phyloP scores from a whole-genome alignment of 2,888 invertebrate genomes.

The Nymphalis urticae region DNA sequence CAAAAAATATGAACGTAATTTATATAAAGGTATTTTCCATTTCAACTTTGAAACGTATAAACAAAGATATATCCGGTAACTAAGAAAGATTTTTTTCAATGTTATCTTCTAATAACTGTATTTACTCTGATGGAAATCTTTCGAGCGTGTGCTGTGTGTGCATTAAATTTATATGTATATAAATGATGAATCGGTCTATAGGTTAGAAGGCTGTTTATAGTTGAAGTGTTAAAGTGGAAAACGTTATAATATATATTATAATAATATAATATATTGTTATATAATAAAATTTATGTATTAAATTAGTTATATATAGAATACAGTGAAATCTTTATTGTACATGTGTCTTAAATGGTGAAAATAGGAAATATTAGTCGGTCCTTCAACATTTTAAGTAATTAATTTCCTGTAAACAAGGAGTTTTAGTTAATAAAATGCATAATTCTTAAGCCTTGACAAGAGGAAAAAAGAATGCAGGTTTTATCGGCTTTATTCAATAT shows the following conservation, averaged over 20 bases:
- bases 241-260: no score
- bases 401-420: slow-evolving; percentile 3
- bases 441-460: slow-evolving; percentile 12
- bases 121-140: neutral
- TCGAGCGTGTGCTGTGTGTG: neutral
- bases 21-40: slow-evolving; percentile 17
- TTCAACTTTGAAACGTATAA: slow-evolving; percentile 7
- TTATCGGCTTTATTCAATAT: neutral
- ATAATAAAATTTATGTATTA: no score
- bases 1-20: neutral
- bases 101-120: neutral
- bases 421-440: neutral
- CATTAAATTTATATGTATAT: no score
- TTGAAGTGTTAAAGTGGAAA: no score
- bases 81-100: slow-evolving; percentile 4
- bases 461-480: neutral
- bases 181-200: no score
- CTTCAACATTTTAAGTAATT: neutral
- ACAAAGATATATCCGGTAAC: slow-evolving; percentile 4
- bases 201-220: no score
- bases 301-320: no score
- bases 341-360: neutral
- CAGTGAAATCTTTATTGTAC: neutral
- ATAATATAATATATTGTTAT: no score
- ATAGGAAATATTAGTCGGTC: slow-evolving; percentile 4